Base-by-base conservation (phyloP, 2,888 invertebrate genomes). In the Perithous albicinctus region DNA sequence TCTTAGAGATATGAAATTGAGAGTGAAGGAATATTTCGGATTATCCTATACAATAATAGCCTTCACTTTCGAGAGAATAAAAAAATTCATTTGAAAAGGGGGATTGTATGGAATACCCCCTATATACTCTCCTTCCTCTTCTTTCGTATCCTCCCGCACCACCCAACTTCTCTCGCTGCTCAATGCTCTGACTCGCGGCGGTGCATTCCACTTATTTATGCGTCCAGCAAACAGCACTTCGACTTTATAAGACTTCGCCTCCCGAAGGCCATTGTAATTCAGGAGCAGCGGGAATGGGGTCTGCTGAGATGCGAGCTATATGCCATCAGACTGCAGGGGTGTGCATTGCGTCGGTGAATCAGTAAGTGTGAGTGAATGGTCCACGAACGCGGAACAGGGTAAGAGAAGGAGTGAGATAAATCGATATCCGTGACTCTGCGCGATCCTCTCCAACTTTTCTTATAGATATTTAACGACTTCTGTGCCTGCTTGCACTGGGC, bases 191-290 rank as follows among this genome's bases (percentile, higher is more conserved):
- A 8, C 59, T 77, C 77, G 20, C 38, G 63, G 59, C 32, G 32
- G 59, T 15, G 69, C 48, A 77, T 77, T 84, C 83, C 82, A 81
- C 86, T 88, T 88, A 86, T 86, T 88, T 86, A 86, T 86, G 84
- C 85, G 78, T 78, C 82, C 72, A 74, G 85, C 85, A 86, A 86
- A 83, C 85, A 84, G 81, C 85, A 84, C 85, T 88, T 85, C 85
- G 83, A 88, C 85, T 87, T 86, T 85, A 48, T 48, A 86, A 87
- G 86, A 85, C 85, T 86, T 76, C 80, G 82, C 82, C 74, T 79
- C 79, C 80, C 81, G 78, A 84, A 83, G 80, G 85, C 85, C 86
- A 88, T 87, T 88, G 87, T 88, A 87, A 88, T 88, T 88, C 87
- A 87, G 84, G 86, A 85, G 84, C 86, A 88, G 87, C 86, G 84